A percentile compares a stretch with the other conserved stretches of the same genome.
phyloP scores from a whole-genome alignment of 2,113 vertebrate genomes.

The Parus major region DNA sequence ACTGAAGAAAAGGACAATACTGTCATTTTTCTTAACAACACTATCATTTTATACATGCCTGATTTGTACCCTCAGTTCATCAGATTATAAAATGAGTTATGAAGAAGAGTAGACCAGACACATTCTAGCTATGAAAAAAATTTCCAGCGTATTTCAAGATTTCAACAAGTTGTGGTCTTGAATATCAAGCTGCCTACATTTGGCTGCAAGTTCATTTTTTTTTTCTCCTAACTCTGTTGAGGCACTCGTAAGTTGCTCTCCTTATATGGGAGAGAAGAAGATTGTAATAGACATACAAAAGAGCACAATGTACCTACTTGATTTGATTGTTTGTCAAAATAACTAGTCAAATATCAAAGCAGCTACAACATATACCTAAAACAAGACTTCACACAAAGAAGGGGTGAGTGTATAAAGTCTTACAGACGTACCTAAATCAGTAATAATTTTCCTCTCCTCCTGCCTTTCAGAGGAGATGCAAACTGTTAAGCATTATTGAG shows the following conservation, averaged over 20 bases:
- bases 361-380: slow-evolving; percentile 5
- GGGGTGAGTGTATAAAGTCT: neutral
- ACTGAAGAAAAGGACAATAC: neutral
- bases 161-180: slow-evolving; percentile 17
- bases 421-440: neutral
- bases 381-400: neutral
- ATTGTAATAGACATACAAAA: slow-evolving; percentile 1
- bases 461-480: neutral
- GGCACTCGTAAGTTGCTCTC: slow-evolving; percentile 50
- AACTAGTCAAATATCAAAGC: neutral
- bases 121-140: neutral
- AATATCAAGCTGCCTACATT: slow-evolving; percentile 41
- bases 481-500: neutral
- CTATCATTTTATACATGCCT: neutral
- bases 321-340: neutral
- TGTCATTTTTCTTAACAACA: neutral
- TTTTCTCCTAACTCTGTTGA: slow-evolving; percentile 31
- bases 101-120: slow-evolving; percentile 20
- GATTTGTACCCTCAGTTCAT: neutral
- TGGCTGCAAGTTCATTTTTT: neutral
- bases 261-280: slow-evolving; percentile 2
- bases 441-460: neutral
- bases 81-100: neutral
- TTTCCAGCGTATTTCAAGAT: slow-evolving; percentile 18
- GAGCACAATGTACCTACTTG: neutral